Base-by-base conservation (phyloP, 2,113 vertebrate species). In the Hipposideros armiger region DNA sequence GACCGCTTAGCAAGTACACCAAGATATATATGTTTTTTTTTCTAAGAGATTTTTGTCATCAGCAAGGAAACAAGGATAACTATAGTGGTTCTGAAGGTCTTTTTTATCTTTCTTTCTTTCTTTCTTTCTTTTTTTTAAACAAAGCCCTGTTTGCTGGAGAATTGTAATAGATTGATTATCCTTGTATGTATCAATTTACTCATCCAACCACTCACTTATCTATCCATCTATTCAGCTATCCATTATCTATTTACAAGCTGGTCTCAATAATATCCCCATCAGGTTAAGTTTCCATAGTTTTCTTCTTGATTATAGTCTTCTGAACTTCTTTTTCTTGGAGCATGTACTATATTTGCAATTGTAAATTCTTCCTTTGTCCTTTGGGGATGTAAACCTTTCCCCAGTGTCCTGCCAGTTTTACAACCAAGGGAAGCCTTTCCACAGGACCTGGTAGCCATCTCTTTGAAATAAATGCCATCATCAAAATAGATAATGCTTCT, bases 371-470 rank as follows among this genome's bases (percentile, higher is more conserved):
- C 47, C 42, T 94, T 50, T 88, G 36, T 60, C 47, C 30, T 3
- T 82, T 87, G 82, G 13, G 74, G 30, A 58, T 92, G 36, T 40
- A 95, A 64, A 92, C 82, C n/a, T 70, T 87, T 60, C 56, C n/a
- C 47, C 3, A 67, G 26, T 3, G 17, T 60, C 64, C 78, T 87
- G 42, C 28, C 9, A 60, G 14, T 69, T 69, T 94, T 74, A 74
- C 36, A 83, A 50, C 32, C 45, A 56, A 76, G 19, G 30, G 47
- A 74, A 82, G 20, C 66, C 19, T 69, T 87, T 82, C 67, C 82
- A 47, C 11, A 74, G 60, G 24, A 87, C 24, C 32, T 52, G 26
- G 30, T 28, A 77, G n/a, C 54, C 19, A 45, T 67, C 8, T 50
- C 9, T 66, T 50, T 36, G 13, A 86, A 80, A 87, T 11, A 16